These are phyloP conservation scores for Parelbella ahira DNA, from an alignment of 2,888 invertebrate genomes.

Conservation along the genomic window DNA sequence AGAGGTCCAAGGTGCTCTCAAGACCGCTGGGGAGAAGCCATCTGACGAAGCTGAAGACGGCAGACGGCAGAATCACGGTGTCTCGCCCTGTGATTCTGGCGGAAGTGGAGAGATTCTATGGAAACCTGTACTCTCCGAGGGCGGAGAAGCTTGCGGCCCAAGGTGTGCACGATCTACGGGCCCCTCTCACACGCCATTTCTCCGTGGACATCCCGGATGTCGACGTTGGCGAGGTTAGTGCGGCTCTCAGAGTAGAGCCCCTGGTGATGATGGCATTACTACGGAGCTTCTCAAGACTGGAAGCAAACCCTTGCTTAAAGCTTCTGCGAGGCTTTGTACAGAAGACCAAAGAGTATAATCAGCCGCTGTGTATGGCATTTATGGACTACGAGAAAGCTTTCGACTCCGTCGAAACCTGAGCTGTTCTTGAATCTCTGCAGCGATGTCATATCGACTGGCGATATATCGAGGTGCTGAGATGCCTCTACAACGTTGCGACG, in stretches of 20 bases:
- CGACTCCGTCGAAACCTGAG: conserved; percentile 23
- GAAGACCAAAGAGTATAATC: conserved; percentile 24
- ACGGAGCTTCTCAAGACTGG: no score
- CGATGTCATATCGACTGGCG: conserved; percentile 6
- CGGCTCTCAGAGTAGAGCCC: no score
- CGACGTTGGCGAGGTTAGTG: no score
- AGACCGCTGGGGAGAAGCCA: conserved; percentile 5
- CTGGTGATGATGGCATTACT: no score
- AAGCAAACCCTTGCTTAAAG: no score
- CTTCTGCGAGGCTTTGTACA: conserved; percentile 21
- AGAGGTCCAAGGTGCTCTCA: conserved; percentile 6
- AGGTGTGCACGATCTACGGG: no score
- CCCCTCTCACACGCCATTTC: no score
- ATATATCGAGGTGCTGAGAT: not conserved
- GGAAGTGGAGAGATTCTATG: no score
- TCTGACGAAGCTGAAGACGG: conserved; percentile 4
- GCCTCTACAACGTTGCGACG: not conserved
- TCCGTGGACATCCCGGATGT: no score
- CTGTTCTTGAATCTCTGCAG: conserved; percentile 24
- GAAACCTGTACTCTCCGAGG: no score
- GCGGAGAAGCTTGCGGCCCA: no score
- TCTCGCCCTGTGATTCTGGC: no score
- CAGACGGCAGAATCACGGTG: not conserved
- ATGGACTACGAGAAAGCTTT: conserved; percentile 27
- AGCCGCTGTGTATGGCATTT: conserved; percentile 21